Percentiles rank a stretch among this genome's conserved stretches.
Conservation (phyloP, 2,888 invertebrate genomes). For the Andrena haemorrhoa region DNA sequence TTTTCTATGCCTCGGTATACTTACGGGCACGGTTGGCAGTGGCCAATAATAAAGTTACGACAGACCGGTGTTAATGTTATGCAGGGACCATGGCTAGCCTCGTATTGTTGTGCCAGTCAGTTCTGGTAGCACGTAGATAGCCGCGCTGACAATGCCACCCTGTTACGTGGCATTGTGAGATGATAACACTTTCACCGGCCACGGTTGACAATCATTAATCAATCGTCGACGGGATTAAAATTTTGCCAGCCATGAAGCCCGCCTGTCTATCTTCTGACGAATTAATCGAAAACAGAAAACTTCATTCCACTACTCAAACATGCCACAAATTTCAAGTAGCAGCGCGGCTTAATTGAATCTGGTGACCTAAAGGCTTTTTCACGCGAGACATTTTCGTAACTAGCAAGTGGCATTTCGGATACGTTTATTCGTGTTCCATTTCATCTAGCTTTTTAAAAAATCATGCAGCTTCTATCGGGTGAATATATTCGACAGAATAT, state of each 20-base stretch:
- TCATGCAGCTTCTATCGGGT: too few relatives aligned
- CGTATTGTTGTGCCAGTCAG: slow-evolving; percentile 58
- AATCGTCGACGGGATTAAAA: slow-evolving; percentile 15
- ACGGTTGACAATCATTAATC: slow-evolving; percentile 40
- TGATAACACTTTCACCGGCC: slow-evolving; percentile 52
- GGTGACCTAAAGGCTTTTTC: too few relatives aligned
- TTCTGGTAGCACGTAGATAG: slow-evolving; percentile 46
- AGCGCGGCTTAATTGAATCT: too few relatives aligned
- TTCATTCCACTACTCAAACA: not conserved
- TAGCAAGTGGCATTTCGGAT: too few relatives aligned
- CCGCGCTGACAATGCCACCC: slow-evolving; percentile 34
- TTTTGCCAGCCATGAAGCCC: not conserved
- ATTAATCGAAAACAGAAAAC: not conserved
- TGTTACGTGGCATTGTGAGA: slow-evolving; percentile 44
- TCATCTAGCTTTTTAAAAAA: too few relatives aligned
- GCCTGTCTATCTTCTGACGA: not conserved
- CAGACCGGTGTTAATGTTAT: slow-evolving; percentile 58
- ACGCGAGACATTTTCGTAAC: too few relatives aligned
- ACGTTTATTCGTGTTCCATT: too few relatives aligned
- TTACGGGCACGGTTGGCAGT: slow-evolving; percentile 30
- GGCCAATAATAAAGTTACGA: slow-evolving; percentile 57
- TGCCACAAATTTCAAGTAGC: too few relatives aligned
- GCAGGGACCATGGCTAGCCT: slow-evolving; percentile 39
- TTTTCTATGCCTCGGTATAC: slow-evolving; percentile 28
- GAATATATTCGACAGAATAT: too few relatives aligned